A percentile compares a stretch with the other conserved stretches of the same genome.
Evolutionary conservation across 2,797 vertebrate species (phyloP).

Genomic region (Margarornis squamiger): DNA sequence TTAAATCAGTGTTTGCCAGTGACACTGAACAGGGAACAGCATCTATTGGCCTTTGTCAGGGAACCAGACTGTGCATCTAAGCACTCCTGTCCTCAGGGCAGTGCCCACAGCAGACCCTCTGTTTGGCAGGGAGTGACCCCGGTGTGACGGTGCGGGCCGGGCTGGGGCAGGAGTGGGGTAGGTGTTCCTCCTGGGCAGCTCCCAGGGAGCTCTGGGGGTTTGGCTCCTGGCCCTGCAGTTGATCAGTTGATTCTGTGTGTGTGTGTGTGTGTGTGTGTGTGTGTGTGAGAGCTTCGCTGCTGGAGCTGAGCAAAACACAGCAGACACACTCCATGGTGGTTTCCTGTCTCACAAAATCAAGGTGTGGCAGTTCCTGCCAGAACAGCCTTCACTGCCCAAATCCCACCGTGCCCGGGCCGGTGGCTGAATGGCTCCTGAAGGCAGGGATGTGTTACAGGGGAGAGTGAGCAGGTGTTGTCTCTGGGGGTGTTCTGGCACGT

Average conservation of each 20-base stretch:
- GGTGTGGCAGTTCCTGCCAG: not conserved
- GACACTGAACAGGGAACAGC: not conserved
- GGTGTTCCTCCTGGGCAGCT: not conserved
- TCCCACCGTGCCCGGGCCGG: fast-evolving
- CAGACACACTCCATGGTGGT: not conserved
- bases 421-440: not conserved
- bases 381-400: not conserved
- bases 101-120: not conserved
- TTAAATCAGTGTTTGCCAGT: not conserved
- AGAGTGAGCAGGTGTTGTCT: not conserved
- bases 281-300: not conserved
- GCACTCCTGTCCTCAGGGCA: not conserved
- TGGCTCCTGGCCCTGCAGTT: not conserved
- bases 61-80: not conserved
- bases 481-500: not conserved
- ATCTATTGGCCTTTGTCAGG: not conserved
- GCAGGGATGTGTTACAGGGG: not conserved
- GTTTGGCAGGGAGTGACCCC: not conserved
- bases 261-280: not conserved
- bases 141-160: not conserved
- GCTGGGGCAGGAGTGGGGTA: not conserved
- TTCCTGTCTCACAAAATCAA: not conserved
- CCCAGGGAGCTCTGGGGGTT: fast-evolving
- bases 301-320: not conserved
- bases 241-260: not conserved